Conservation (phyloP, 2,888 invertebrate genomes). For the Morpho deidamia region DNA sequence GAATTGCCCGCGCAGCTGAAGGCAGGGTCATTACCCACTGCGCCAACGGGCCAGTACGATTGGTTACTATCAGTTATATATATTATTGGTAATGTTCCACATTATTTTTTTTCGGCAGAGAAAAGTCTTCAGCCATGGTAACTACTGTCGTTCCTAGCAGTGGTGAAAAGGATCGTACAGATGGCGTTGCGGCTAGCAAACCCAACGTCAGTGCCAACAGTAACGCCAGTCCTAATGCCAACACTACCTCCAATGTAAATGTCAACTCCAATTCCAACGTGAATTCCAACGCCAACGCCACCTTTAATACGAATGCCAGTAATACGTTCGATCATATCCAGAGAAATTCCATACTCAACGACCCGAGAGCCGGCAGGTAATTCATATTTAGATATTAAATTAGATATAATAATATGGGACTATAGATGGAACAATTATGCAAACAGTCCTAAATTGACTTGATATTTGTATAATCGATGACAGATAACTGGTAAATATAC, state of each 20-base stretch:
- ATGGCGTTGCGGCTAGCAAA: constrained; percentile 48
- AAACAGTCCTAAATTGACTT: too few species aligned
- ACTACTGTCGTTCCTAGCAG: constrained; percentile 57
- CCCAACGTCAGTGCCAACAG: constrained; percentile 25
- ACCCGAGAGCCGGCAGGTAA: constrained; percentile 81
- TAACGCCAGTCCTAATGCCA: constrained; percentile 16
- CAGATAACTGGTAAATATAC: too few species aligned
- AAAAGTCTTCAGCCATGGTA: constrained; percentile 48
- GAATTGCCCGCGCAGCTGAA: too few species aligned
- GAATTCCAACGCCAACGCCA: constrained; percentile 20
- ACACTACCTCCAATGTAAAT: constrained; percentile 19
- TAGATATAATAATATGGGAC: background rate
- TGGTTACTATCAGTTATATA: background rate
- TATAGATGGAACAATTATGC: too few species aligned
- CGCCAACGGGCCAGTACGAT: too few species aligned
- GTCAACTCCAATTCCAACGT: constrained; percentile 20
- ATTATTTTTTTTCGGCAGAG: constrained; percentile 34
- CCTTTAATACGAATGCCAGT: constrained; percentile 19
- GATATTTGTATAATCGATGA: too few species aligned
- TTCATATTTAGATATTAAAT: background rate
- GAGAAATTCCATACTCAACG: constrained; percentile 80
- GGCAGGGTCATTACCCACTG: too few species aligned
- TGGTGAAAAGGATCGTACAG: constrained; percentile 59
- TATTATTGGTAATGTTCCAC: background rate
- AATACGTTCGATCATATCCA: constrained; percentile 83